Conservation (phyloP, 2,888 invertebrate genomes). For the Agonum fuliginosum region DNA sequence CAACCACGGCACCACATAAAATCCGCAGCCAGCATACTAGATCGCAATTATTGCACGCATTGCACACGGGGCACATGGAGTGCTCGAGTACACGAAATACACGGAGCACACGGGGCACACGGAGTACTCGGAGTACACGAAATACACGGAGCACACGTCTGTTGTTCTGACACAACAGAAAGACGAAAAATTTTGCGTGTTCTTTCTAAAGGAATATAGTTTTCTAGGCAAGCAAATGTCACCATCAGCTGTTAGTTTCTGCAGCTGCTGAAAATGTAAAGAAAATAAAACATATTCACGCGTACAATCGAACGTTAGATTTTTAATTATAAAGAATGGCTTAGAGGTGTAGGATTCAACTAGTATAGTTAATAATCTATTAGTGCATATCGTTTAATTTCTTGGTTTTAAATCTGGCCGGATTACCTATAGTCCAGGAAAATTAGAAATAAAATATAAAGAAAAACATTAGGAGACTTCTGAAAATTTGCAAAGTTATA, state of each 20-base stretch:
- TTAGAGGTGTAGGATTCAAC: no score
- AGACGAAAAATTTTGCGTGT: background rate
- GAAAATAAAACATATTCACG: background rate
- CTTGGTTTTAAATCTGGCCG: no score
- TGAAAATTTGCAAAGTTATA: no score
- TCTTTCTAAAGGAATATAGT: no score
- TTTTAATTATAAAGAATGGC: no score
- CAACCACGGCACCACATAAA: no score
- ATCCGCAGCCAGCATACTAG: slow-evolving; percentile 19
- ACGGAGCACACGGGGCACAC: background rate
- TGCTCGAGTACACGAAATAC: background rate
- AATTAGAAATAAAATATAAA: no score
- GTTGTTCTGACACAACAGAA: background rate
- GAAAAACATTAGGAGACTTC: no score
- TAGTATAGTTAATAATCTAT: no score
- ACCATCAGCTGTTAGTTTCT: background rate
- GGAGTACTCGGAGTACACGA: background rate
- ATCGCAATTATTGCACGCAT: slow-evolving; percentile 15
- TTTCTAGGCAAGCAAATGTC: background rate
- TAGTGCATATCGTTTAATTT: no score
- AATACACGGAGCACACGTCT: background rate
- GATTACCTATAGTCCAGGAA: no score
- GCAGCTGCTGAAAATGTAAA: background rate
- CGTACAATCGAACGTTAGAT: background rate
- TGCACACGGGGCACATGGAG: background rate